Evolutionary conservation across 1,140 invertebrate genomes (phyloP).

Genomic region (Alviniconcha marisindica): DNA sequence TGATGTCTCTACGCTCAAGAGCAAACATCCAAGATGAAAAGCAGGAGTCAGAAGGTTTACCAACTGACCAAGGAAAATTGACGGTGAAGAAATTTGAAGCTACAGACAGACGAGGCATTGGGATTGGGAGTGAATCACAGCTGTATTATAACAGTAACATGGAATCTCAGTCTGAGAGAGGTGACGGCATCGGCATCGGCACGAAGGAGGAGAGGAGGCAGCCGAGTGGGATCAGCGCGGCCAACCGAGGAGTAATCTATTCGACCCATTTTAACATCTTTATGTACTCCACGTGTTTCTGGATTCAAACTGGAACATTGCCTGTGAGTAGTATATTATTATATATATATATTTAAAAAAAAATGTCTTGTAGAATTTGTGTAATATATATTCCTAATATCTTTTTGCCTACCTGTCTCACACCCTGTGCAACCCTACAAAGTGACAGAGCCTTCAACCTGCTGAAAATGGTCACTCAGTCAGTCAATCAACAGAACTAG

Average conservation of each 20-base stretch:
- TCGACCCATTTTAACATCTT: constrained; percentile 71
- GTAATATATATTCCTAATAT: background rate
- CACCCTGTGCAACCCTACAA: too few species aligned
- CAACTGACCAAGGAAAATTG: background rate
- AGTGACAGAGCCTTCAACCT: too few species aligned
- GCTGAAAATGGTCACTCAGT: background rate
- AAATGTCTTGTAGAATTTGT: background rate
- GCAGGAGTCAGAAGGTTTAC: too few species aligned
- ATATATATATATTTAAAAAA: background rate
- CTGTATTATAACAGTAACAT: background rate
- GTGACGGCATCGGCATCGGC: background rate
- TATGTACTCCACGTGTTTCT: constrained; percentile 70
- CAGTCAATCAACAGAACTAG: too few species aligned
- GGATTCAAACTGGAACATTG: constrained; percentile 69
- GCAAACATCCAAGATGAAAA: too few species aligned
- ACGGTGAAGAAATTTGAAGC: background rate
- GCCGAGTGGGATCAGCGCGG: background rate
- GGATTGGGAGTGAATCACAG: background rate
- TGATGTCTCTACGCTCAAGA: too few species aligned
- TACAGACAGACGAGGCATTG: background rate
- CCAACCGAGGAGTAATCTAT: constrained; percentile 54
- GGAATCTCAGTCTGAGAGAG: background rate
- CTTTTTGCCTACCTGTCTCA: too few species aligned
- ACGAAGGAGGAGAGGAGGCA: background rate
- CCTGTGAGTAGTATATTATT: constrained; percentile 60